Evolutionary conservation across 2,888 invertebrate species (phyloP), one percentile per base, ranked within the genome.

Genomic region (Latrodectus elegans): DNA sequence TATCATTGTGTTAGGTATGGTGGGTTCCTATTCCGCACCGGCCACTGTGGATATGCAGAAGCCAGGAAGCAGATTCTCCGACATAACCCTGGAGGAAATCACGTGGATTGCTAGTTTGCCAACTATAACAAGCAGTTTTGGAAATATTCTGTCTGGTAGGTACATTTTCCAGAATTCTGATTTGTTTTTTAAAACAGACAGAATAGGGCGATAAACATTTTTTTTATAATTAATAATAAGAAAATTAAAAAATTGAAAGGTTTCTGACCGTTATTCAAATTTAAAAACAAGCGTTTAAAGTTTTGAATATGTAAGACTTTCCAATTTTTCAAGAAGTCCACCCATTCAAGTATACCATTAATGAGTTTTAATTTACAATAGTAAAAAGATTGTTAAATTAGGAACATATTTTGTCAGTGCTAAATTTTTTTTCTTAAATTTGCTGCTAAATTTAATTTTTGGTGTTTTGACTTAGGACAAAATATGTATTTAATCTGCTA

Each of bases 21-120:
- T 77, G 3, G 17, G 76, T 4, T 70, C 83, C 4, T 90, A 85
- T 72, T 77, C 87, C 8, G 81, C 89, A 6, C 87, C 88, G 6
- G 90, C 89, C 14, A 68, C 88, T 17, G 53, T 64, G 6, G 79
- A 76, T 49, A 88, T 90, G 89, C n/a, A 49, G 9, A 64, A 68
- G 17, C 38, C 52, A 9, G 77, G 78, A 53, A 89, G 88, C 55
- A 55, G 81, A 53, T 78, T 81, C 52, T n/a, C 22, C 4, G n/a
- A 64, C 12, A 72, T 79, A 8, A 71, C 73, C 12, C 64, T 68
- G 9, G 78, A 86, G 6, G 64, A 85, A 8, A 89, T 76, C n/a
- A 74, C 88, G n/a, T 89, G 88, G 89, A 87, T 90, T 15, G 87
- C 87, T 14, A 88, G 89, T 4, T 64, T 82, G 15, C 81, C 88